phyloP scores from a whole-genome alignment of 2,797 vertebrate genomes.

The Rhyacichthys aspro region DNA sequence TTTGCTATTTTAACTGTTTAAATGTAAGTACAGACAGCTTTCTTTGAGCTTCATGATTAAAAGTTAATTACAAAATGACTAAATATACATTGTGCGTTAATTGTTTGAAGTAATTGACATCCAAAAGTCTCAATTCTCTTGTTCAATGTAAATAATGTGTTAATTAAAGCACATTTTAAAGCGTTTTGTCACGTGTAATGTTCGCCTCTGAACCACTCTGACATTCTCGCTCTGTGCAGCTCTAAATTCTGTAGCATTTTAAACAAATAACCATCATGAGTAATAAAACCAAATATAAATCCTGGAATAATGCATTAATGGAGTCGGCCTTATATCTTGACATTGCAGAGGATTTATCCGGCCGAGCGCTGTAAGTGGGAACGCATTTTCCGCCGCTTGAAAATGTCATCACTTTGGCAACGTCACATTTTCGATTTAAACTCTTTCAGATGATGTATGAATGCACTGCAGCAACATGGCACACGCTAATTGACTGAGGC shows the following conservation, averaged over 20 bases:
- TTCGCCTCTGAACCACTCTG: not conserved
- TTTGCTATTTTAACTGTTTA: no score
- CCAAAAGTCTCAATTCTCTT: no score
- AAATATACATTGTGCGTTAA: no score
- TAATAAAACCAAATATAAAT: constrained; percentile 19
- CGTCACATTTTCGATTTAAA: constrained; percentile 65
- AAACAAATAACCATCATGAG: constrained; percentile 17
- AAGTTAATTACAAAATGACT: no score
- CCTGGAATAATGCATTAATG: constrained; percentile 36
- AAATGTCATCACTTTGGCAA: constrained; percentile 65
- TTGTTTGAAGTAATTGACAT: no score
- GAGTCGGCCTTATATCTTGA: constrained; percentile 40
- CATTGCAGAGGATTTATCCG: constrained; percentile 47
- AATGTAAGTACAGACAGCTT: no score
- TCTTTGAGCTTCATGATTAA: no score
- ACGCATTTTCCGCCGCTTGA: constrained; percentile 51
- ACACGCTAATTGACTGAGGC: constrained; percentile 65
- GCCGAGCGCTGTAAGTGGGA: constrained; percentile 31
- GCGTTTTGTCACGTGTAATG: not conserved
- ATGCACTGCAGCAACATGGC: constrained; percentile 46
- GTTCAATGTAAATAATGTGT: no score
- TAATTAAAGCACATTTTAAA: not conserved
- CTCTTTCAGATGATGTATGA: constrained; percentile 66
- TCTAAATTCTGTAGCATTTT: not conserved
- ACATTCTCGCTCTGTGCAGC: constrained; percentile 5